A percentile compares a stretch with the other conserved stretches of the same genome.
Conservation (phyloP, 2,797 vertebrate genomes). For the Gymnoscopelus braueri region DNA sequence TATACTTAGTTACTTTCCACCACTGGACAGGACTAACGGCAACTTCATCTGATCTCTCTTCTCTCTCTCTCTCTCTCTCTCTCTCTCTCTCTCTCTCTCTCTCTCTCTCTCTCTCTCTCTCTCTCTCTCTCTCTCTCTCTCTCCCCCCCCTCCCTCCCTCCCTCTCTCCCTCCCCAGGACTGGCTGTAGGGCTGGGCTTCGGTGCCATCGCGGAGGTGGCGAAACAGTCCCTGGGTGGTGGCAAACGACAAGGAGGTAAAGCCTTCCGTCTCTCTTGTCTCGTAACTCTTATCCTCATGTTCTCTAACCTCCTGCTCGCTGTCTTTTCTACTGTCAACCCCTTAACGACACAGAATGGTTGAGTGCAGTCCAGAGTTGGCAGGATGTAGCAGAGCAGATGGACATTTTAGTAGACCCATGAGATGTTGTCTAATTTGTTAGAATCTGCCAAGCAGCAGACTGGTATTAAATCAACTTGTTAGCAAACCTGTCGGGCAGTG, state of each 20-base stretch:
- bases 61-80: too few species aligned
- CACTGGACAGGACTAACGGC: too few species aligned
- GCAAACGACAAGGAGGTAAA: slow-evolving; percentile 76
- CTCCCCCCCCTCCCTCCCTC: too few species aligned
- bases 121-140: too few species aligned
- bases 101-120: too few species aligned
- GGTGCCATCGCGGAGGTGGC: slow-evolving; percentile 87
- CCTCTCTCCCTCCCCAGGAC: slow-evolving; percentile 73
- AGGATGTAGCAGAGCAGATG: slow-evolving; percentile 24
- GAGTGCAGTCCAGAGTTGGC: neutral
- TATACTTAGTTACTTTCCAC: too few species aligned
- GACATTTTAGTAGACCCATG: slow-evolving; percentile 26
- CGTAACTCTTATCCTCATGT: neutral
- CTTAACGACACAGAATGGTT: slow-evolving; percentile 5
- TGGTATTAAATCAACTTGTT: slow-evolving; percentile 34
- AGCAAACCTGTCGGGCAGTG: slow-evolving; percentile 16
- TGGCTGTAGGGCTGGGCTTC: slow-evolving; percentile 88
- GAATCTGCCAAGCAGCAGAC: slow-evolving; percentile 17
- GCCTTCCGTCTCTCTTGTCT: neutral
- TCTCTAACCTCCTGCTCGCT: neutral
- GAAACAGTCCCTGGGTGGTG: slow-evolving; percentile 82
- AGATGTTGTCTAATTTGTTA: slow-evolving; percentile 28
- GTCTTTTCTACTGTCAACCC: neutral
- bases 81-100: too few species aligned
- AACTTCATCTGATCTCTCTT: neutral